phyloP scores from a whole-genome alignment of 2,113 vertebrate genomes.

The Oreochromis tanganicae region DNA sequence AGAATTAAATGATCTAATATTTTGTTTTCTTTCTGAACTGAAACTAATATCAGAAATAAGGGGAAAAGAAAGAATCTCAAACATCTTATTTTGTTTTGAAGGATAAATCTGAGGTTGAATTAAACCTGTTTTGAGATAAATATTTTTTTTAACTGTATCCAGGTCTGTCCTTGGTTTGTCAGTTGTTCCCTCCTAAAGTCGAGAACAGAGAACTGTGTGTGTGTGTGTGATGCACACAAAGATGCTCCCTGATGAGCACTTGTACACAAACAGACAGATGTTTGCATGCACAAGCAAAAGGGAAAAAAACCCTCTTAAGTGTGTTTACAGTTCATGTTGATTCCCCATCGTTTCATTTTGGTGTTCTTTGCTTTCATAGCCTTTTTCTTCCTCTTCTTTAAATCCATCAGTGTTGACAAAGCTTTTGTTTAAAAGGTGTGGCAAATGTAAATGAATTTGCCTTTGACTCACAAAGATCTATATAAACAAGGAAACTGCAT shows the following conservation, averaged over 20 bases:
- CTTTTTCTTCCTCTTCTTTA: not conserved
- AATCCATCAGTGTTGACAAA: not conserved
- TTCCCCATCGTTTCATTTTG: not conserved
- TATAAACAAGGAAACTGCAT: conserved; percentile 27
- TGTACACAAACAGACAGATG: conserved; percentile 12
- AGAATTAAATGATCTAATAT: not conserved
- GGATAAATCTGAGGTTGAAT: not conserved
- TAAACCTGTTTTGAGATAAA: not conserved
- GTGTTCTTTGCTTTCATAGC: not conserved
- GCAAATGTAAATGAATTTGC: conserved; percentile 38
- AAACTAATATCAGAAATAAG: not conserved
- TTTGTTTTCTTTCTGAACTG: not conserved
- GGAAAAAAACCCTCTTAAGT: not conserved
- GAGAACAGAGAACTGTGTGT: not conserved
- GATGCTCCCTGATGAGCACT: conserved; percentile 57
- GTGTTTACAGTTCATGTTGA: not conserved
- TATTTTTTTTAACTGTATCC: not conserved
- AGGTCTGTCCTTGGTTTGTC: not conserved
- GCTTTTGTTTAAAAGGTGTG: not conserved
- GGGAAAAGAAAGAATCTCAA: not conserved
- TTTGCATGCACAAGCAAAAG: conserved; percentile 1
- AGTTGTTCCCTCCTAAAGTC: not conserved
- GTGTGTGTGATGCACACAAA: conserved; percentile 71
- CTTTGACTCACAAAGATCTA: not conserved
- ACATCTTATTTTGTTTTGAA: not conserved